phyloP scores from a whole-genome alignment of 2,888 invertebrate genomes.

The Cotesia congregata region DNA sequence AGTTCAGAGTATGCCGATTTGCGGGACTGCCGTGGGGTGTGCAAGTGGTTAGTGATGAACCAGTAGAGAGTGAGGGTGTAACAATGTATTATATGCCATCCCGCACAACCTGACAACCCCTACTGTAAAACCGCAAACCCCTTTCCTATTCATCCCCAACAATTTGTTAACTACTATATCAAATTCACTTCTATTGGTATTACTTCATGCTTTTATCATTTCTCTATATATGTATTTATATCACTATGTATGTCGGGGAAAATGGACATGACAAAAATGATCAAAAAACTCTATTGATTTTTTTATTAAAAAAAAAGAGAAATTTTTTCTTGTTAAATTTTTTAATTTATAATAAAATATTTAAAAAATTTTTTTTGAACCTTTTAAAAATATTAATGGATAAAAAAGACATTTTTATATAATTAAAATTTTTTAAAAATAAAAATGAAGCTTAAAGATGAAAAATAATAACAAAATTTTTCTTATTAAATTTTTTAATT shows the following conservation, averaged over 20 bases:
- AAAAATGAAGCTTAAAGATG: no score
- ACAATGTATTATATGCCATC: constrained; percentile 65
- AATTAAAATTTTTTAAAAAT: no score
- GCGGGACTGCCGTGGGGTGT: constrained; percentile 47
- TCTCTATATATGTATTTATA: constrained; percentile 6
- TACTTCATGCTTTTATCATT: neutral
- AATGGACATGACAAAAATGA: neutral
- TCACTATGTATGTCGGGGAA: neutral
- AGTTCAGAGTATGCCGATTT: constrained; percentile 48
- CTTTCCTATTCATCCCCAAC: constrained; percentile 59
- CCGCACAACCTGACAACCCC: constrained; percentile 57
- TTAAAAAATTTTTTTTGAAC: no score
- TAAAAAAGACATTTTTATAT: no score
- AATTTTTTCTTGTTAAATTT: no score
- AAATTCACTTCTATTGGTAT: constrained; percentile 37
- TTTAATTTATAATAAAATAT: no score
- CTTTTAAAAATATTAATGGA: no score
- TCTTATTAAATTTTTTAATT: no score
- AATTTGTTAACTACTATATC: constrained; percentile 66
- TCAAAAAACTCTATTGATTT: no score
- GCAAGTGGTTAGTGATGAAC: constrained; percentile 48
- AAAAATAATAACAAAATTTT: no score
- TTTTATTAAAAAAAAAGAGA: no score
- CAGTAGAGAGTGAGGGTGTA: constrained; percentile 60
- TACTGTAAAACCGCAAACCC: constrained; percentile 63